Evolutionary conservation across 1,140 invertebrate genomes (phyloP).

Genomic region (Meloidogyne floridensis): DNA sequence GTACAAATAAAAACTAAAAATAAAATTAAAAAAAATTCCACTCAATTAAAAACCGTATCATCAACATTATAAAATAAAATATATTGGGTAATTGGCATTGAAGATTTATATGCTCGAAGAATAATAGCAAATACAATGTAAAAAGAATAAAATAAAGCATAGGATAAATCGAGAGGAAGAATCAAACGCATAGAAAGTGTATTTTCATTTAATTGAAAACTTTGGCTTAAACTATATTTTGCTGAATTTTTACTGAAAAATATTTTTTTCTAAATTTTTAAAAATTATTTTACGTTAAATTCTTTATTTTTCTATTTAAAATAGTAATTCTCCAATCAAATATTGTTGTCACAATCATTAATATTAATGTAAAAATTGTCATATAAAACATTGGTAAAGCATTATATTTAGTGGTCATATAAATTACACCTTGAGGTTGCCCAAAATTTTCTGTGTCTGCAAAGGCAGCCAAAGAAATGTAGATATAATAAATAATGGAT

Average conservation of each 20-base stretch:
- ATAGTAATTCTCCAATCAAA: conserved; percentile 22
- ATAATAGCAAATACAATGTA: neutral
- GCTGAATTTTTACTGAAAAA: conserved; percentile 9
- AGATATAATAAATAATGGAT: neutral
- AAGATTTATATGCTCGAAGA: neutral
- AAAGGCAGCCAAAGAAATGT: neutral
- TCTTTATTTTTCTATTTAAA: conserved; percentile 14
- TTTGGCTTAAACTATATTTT: conserved; percentile 19
- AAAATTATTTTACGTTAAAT: neutral
- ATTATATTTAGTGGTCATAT: conserved; percentile 20
- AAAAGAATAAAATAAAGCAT: conserved; percentile 19
- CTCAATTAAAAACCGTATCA: neutral
- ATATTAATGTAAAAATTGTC: conserved; percentile 11
- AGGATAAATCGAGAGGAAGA: conserved; percentile 27
- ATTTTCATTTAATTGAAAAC: conserved; percentile 25
- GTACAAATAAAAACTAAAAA: conserved; percentile 20
- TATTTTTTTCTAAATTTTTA: neutral
- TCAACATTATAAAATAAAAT: neutral
- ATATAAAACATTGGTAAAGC: neutral
- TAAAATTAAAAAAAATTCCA: no score
- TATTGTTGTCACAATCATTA: conserved; percentile 18
- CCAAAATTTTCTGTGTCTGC: conserved; percentile 14
- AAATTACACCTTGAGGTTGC: conserved; percentile 12
- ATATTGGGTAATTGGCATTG: neutral
- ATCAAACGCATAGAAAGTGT: conserved; percentile 26